Conservation (phyloP, 2,113 vertebrate species). For the Todiramphus saurophagus region DNA sequence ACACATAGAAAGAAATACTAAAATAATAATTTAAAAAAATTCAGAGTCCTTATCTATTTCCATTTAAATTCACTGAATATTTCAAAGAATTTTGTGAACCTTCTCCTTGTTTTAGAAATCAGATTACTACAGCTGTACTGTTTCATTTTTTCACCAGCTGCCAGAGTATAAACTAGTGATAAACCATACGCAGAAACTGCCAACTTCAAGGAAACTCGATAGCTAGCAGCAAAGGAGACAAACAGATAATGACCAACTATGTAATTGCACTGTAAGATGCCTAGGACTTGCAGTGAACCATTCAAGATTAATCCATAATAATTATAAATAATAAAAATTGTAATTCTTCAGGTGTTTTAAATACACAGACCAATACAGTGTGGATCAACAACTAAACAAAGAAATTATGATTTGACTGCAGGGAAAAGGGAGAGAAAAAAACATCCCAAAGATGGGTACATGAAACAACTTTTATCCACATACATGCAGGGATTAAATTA, state of each 20-base stretch:
- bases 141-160: background rate
- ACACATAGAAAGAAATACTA: background rate
- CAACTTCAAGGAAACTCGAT: background rate
- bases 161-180: background rate
- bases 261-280: background rate
- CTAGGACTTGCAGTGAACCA: background rate
- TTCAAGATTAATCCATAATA: background rate
- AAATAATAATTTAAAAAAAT: background rate
- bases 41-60: background rate
- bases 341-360: background rate
- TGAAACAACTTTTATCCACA: background rate
- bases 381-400: background rate
- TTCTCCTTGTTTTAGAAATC: background rate
- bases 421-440: background rate
- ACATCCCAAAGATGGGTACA: background rate
- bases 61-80: background rate
- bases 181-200: background rate
- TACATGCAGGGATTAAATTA: rapidly evolving
- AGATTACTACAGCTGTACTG: background rate
- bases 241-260: background rate
- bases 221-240: background rate
- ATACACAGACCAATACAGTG: background rate
- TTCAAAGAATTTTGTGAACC: background rate
- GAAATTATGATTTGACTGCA: background rate
- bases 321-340: background rate